Conservation (phyloP, 2,113 vertebrate species). For the Dolichallabes microphthalmus region DNA sequence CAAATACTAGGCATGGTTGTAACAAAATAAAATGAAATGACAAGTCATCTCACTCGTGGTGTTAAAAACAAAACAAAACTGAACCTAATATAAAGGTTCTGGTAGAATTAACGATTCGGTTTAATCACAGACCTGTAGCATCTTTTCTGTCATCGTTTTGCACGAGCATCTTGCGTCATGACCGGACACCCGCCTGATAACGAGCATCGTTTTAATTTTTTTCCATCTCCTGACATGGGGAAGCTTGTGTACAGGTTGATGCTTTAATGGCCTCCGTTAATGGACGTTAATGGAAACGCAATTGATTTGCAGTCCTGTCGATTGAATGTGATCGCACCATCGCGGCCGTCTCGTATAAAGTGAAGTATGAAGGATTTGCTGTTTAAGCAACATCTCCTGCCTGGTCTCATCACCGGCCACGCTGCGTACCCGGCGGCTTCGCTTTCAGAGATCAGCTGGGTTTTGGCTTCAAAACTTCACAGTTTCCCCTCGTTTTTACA, state of each 20-base stretch:
- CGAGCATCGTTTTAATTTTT: not conserved
- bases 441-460: too few species aligned
- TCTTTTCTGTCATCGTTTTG: not conserved
- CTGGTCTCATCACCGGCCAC: not conserved
- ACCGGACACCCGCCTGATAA: not conserved
- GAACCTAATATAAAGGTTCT: not conserved
- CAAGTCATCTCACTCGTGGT: not conserved
- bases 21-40: not conserved
- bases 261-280: not conserved
- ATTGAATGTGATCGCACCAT: not conserved
- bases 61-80: not conserved
- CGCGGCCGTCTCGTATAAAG: not conserved
- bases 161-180: not conserved
- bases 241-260: not conserved
- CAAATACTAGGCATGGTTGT: too few species aligned
- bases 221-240: not conserved
- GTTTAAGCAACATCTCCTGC: not conserved
- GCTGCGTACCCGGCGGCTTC: not conserved
- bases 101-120: not conserved
- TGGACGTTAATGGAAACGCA: constrained; percentile 3
- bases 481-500: too few species aligned
- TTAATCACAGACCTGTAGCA: not conserved
- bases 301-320: not conserved
- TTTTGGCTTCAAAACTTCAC: not conserved
- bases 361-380: too few species aligned